phyloP scores from a whole-genome alignment of 2,113 vertebrate genomes.

The Apistogramma diplotaenia region DNA sequence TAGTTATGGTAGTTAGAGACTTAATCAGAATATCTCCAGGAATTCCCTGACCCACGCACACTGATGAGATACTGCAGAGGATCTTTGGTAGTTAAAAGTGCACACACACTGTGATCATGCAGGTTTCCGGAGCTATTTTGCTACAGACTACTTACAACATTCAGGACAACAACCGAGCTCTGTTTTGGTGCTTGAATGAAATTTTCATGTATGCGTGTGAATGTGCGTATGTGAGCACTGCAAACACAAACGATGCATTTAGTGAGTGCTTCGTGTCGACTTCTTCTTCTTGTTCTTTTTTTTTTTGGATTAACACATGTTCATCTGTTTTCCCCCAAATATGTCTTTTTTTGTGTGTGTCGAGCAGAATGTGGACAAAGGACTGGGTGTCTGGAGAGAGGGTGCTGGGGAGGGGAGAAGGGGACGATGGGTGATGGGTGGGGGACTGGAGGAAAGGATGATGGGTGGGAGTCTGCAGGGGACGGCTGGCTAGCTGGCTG shows the following conservation, averaged over 20 bases:
- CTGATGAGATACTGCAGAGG: neutral
- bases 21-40: neutral
- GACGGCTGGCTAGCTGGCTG: slow-evolving; percentile 45
- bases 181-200: neutral
- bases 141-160: neutral
- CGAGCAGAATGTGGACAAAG: slow-evolving; percentile 61
- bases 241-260: neutral
- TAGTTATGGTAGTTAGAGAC: neutral
- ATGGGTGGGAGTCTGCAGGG: slow-evolving; percentile 56
- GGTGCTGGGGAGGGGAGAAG: slow-evolving; percentile 38
- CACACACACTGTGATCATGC: neutral
- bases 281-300: slow-evolving; percentile 15
- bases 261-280: neutral
- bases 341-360: slow-evolving; percentile 37
- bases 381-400: slow-evolving; percentile 67
- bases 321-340: slow-evolving; percentile 30
- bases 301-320: slow-evolving; percentile 44
- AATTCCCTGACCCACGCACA: neutral
- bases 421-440: slow-evolving; percentile 51
- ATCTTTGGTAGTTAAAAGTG: neutral
- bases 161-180: slow-evolving; percentile 11
- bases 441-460: slow-evolving; percentile 18
- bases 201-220: neutral
- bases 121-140: neutral
- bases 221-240: neutral